Percentiles rank a stretch among this genome's conserved stretches.
Conservation (phyloP, 2,888 invertebrate genomes). For the Creontiades dilutus region DNA sequence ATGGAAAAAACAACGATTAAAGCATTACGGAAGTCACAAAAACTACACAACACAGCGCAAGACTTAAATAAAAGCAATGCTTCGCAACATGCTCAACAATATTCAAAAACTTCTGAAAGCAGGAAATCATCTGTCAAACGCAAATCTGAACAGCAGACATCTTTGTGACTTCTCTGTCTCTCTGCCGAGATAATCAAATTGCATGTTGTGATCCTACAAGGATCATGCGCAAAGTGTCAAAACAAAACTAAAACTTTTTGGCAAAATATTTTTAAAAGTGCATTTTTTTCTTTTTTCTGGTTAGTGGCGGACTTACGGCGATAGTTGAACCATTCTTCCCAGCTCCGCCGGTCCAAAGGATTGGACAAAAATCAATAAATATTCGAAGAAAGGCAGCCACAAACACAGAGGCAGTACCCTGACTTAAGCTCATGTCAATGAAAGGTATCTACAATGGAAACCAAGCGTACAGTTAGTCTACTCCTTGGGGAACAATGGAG, state of each 20-base stretch:
- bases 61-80: not conserved
- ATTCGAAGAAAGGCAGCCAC: slow-evolving; percentile 82
- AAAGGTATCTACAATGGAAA: slow-evolving; percentile 72
- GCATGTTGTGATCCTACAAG: slow-evolving; percentile 29
- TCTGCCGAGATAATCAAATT: not conserved
- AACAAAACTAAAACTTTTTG: not conserved
- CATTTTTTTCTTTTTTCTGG: not conserved
- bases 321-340: slow-evolving; percentile 99
- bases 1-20: slow-evolving; percentile 1
- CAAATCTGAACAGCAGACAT: not conserved
- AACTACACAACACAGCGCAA: slow-evolving; percentile 30
- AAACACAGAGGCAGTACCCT: slow-evolving; percentile 72
- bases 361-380: slow-evolving; percentile 83
- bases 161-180: not conserved
- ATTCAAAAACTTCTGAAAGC: not conserved
- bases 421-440: slow-evolving; percentile 70
- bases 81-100: not conserved
- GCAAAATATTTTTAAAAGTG: not conserved
- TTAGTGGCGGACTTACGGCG: slow-evolving; percentile 88
- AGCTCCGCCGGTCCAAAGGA: slow-evolving; percentile 83
- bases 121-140: slow-evolving; percentile 1
- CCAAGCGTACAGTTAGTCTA: slow-evolving; percentile 15
- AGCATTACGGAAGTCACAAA: slow-evolving; percentile 22
- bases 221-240: slow-evolving; percentile 24
- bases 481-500: not conserved